A percentile compares a stretch with the other conserved stretches of the same genome.
Conservation (phyloP, 2,797 vertebrate species). For the Pristis pectinata region DNA sequence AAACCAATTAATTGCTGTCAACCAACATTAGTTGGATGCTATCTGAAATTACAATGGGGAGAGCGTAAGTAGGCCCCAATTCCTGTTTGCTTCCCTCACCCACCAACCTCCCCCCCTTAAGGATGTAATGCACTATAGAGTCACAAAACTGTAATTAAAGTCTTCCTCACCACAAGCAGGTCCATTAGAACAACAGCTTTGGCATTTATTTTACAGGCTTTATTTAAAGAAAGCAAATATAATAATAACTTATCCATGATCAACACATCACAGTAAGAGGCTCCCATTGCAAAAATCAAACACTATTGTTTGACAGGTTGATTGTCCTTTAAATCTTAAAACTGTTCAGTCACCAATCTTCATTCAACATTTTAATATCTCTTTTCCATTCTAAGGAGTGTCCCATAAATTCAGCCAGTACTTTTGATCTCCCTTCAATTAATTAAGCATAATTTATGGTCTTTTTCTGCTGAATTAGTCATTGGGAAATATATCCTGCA, state of each 20-base stretch:
- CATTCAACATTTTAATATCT: not conserved
- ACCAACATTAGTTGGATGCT: not conserved
- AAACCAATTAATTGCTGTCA: not conserved
- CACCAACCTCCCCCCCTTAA: no score
- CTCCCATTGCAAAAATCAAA: not conserved
- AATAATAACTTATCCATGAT: not conserved
- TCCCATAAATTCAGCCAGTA: not conserved
- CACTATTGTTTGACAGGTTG: not conserved
- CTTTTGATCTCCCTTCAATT: not conserved
- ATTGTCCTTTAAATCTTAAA: not conserved
- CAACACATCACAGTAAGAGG: not conserved
- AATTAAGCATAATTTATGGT: not conserved
- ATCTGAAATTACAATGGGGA: not conserved
- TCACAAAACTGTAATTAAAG: not conserved
- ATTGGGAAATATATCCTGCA: not conserved
- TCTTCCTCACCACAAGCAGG: not conserved
- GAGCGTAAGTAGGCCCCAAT: not conserved
- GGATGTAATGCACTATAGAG: not conserved
- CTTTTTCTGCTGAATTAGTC: not conserved
- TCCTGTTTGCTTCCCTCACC: not conserved
- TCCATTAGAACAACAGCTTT: not conserved
- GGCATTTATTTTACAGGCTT: not conserved
- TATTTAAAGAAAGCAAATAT: not conserved
- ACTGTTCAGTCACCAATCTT: not conserved
- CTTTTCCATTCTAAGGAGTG: not conserved